Evolutionary conservation across 2,113 vertebrate species (phyloP), one percentile per base, ranked within the genome.

Genomic region (Suncus etruscus): DNA sequence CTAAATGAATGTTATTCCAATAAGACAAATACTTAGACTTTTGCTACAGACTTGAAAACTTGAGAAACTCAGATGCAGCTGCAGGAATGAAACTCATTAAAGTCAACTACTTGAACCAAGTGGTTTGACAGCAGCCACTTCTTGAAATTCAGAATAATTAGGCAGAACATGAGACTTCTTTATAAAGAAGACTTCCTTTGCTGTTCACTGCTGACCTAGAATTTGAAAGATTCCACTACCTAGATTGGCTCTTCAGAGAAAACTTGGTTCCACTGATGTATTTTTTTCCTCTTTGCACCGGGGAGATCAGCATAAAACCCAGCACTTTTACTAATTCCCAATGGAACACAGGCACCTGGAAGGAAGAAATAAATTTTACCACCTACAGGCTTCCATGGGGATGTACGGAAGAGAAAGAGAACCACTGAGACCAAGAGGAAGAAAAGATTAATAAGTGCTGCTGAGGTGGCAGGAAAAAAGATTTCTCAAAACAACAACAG

Each of bases 91-190:
- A 94, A 75, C 22, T 94, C 88, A 92, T 94, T 94, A 94, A 93
- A 93, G 31, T 39, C 89, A 93, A 79, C 27, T 77, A 74, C 69
- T 93, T 93, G 47, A 32, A 88, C 83, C 73, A 84, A 91, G 68
- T 65, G 69, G 50, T 74, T 47, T 86, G 93, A 92, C 73, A 92
- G 91, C 69, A 90, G 80, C 48, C 86, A 63, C 77, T 90, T 86
- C 72, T 92, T 88, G 69, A 63, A 80, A 92, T 65, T 83, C 50
- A 88, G 68, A 89, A 95, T 95, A 94, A 94, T 96, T 95, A 95
- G 73, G 90, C 31, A 91, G 83, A 89, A 87, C 32, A 69, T 45
- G 73, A 94, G 65, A 15, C 65, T 94, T 54, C 58, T 94, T 86
- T 88, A 50, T 24, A 75, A 86, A 90, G 66, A 78, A 92, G 70